phyloP scores from a whole-genome alignment of 2,113 vertebrate species.

The Callionymus lyra region DNA sequence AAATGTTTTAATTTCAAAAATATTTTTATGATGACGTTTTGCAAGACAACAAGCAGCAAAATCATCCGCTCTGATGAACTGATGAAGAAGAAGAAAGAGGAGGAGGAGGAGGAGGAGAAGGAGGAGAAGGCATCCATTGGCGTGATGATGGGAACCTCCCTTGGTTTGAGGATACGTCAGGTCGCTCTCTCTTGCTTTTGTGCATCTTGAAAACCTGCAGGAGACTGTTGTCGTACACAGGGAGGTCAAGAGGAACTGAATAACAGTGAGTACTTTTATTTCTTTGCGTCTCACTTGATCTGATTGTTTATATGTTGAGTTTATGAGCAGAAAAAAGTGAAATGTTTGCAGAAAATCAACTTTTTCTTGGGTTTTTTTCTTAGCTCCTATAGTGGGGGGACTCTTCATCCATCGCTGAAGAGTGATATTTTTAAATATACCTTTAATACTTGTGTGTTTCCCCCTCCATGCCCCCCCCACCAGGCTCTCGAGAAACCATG shows the following conservation, averaged over 20 bases:
- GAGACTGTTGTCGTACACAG: slow-evolving; percentile 21
- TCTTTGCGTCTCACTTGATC: slow-evolving; percentile 6
- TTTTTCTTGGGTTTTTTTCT: too few relatives aligned
- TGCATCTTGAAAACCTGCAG: slow-evolving; percentile 40
- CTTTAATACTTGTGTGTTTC: slow-evolving; percentile 11
- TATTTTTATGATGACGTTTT: too few relatives aligned
- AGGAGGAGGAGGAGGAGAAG: slow-evolving; percentile 64
- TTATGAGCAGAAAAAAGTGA: too few relatives aligned
- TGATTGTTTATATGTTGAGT: too few relatives aligned
- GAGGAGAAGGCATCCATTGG: slow-evolving; percentile 52
- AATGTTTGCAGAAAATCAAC: too few relatives aligned
- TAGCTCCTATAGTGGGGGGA: too few relatives aligned
- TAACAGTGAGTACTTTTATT: slow-evolving; percentile 40
- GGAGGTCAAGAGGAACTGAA: slow-evolving; percentile 17
- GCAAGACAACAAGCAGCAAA: slow-evolving; percentile 23
- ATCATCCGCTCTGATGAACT: slow-evolving; percentile 60
- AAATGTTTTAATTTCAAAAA: neutral
- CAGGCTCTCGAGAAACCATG: slow-evolving; percentile 45
- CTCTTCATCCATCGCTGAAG: slow-evolving; percentile 28
- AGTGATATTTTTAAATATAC: slow-evolving; percentile 19
- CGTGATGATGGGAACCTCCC: slow-evolving; percentile 39
- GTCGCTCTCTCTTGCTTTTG: slow-evolving; percentile 43
- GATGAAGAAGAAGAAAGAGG: slow-evolving; percentile 66
- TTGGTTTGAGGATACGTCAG: slow-evolving; percentile 56
- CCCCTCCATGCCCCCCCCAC: too few relatives aligned